Conservation (phyloP, 1,140 invertebrate species). For the Spodoptera frugiperda region DNA sequence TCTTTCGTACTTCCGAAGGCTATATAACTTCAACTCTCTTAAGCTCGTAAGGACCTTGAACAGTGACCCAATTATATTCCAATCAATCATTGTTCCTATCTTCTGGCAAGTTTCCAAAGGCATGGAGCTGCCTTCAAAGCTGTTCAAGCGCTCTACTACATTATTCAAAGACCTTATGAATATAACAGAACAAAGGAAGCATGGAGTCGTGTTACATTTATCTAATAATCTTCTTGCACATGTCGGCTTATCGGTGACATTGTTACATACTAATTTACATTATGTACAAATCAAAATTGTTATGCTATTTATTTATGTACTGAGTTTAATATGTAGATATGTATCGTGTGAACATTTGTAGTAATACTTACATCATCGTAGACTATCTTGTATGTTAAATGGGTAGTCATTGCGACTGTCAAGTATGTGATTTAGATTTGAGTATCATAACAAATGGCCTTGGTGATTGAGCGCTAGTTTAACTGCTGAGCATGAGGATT, state of each 20-base stretch:
- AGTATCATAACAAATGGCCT: no score
- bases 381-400: not conserved
- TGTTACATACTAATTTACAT: slow-evolving; percentile 28
- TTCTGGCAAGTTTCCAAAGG: slow-evolving; percentile 18
- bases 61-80: slow-evolving; percentile 10
- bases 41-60: no score
- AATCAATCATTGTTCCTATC: slow-evolving; percentile 6
- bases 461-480: no score
- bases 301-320: slow-evolving; percentile 3
- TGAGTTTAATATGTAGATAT: not conserved
- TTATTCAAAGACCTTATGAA: slow-evolving; percentile 19
- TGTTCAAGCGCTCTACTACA: no score
- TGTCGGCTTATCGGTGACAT: slow-evolving; percentile 36
- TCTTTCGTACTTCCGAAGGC: no score
- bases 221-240: slow-evolving; percentile 33
- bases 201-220: slow-evolving; percentile 18
- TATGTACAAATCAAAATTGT: slow-evolving; percentile 30
- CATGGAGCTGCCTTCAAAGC: not conserved
- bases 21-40: no score
- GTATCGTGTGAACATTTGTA: slow-evolving; percentile 32
- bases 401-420: not conserved
- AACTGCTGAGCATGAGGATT: no score
- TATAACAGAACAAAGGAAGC: slow-evolving; percentile 32
- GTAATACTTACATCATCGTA: slow-evolving; percentile 14
- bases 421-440: no score